phyloP scores from a whole-genome alignment of 2,888 invertebrate genomes.

The Allolobophora icterica region DNA sequence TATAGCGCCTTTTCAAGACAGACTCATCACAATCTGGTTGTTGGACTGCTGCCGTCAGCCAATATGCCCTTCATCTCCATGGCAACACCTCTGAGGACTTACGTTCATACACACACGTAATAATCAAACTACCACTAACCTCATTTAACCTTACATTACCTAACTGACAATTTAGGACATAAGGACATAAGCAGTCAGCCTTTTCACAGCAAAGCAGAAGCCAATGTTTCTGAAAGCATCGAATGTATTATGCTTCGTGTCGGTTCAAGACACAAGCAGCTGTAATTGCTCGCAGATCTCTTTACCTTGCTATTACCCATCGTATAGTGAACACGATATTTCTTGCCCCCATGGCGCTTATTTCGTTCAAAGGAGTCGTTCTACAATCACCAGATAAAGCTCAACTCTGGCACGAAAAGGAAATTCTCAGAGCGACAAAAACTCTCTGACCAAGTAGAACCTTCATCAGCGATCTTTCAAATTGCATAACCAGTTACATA shows the following conservation, averaged over 20 bases:
- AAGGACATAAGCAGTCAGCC: background rate
- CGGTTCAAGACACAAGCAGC: background rate
- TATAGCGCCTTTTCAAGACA: too few relatives aligned
- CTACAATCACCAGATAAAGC: conserved; percentile 21
- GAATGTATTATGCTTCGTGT: background rate
- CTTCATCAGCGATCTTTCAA: background rate
- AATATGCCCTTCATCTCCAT: background rate
- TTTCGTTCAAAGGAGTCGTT: background rate
- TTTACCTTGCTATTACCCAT: conserved; percentile 37
- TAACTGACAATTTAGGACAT: background rate
- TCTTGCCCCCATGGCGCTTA: background rate
- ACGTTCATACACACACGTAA: too few relatives aligned
- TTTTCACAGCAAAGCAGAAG: conserved; percentile 24
- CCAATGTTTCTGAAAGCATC: background rate
- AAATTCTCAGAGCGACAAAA: background rate
- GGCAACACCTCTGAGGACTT: background rate
- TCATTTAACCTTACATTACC: background rate
- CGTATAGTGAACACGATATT: conserved; percentile 45
- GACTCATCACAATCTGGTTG: too few relatives aligned
- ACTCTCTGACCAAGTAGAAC: background rate
- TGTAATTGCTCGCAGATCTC: background rate
- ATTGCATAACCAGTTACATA: background rate
- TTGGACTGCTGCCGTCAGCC: background rate
- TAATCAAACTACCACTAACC: background rate
- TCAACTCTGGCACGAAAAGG: background rate